Evolutionary conservation across 2,797 vertebrate genomes (phyloP), one percentile per base, ranked within the genome.

Genomic region (Melanotaenia parkinsoni): DNA sequence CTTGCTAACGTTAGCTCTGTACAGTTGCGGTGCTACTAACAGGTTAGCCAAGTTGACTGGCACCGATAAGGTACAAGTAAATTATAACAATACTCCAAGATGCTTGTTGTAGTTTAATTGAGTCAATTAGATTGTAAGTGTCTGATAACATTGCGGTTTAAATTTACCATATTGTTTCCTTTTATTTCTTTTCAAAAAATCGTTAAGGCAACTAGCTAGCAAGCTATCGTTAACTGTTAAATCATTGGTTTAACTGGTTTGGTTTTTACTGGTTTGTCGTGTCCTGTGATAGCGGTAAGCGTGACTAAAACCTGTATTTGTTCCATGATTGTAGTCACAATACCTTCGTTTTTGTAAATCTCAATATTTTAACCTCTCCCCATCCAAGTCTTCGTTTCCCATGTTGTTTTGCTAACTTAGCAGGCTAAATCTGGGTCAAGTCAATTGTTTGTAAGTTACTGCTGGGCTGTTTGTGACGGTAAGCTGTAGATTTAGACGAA

Each of bases 1-100:
- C 80, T 59, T 9, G 90, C 89, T 91, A 88, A 67, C 72, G 73
- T 67, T 88, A 90, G 84, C 89, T 51, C 24, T 26, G 32, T 13
- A 57, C 24, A 1, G 54, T 67, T 71, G 67, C 63, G 24, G 53
- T 35, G 86, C 81, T 88, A 88, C 68, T 38, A 62, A 35, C 72
- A 67, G 63, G 72, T 67, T 81, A 82, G 76, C 78, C 57, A 78
- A 72, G 82, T 90, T 85, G 65, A 30, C 47, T 54, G 35, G 10
- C 45, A 40, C 58, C 43, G 74, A 70, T 61, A 33, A 32, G 30
- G 28, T 33, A 14, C 24, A 30, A 11, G 47, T 8, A 30, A 11
- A 75, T 28, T 14, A 0, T 10, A 35, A 3, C 14, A 4, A 12
- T 1, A 14, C 14, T 26, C n/a, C 1, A 2, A 9, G 4, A 10